Evolutionary conservation across 2,113 vertebrate genomes (phyloP), one percentile per base, ranked within the genome.

Genomic region (Orycteropus afer): DNA sequence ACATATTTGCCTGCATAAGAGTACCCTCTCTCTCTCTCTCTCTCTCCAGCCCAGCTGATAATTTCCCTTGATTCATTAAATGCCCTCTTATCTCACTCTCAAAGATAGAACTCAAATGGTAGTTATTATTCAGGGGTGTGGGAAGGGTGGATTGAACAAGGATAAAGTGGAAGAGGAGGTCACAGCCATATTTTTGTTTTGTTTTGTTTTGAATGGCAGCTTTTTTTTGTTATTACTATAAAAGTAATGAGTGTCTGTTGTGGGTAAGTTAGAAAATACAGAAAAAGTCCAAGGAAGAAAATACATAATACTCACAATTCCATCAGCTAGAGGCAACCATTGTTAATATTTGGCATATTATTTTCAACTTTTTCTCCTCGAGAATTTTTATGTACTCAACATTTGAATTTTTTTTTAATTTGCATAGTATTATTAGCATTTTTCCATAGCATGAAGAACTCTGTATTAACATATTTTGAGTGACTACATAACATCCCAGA

Each of bases 91-190:
- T 83, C 86, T 77, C 80, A 53, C 93, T 96, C 96, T 97, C 83
- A 97, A 77, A 79, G 65, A 95, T 96, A 97, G 90, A 92, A 53
- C 97, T 94, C 95, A 81, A 97, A 97, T 95, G n/a, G 78, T 27
- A 51, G 6, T 93, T 89, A 61, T 86, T 94, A 93, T 96, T 86
- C 55, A 92, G 51, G 77, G 67, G 2, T 59, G 27, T 93, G 20
- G 45, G 83, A 94, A 95, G 82, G 94, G 88, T 94, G 84, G 74
- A 73, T 47, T 29, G 59, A 57, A 87, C 88, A 67, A 40, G 40
- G 4, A 82, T 63, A 51, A 77, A 91, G 29, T 86, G 40, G 42
- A 74, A 81, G 25, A 7, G 18, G 20, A 37, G 2, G 18, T 82
- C 34, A 18, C 61, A 85, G 47, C 17, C 4, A 0, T 65, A 74